Percentiles rank a stretch among this genome's conserved stretches.
Conservation (phyloP, 2,113 vertebrate species). For the Microtus ochrogaster region DNA sequence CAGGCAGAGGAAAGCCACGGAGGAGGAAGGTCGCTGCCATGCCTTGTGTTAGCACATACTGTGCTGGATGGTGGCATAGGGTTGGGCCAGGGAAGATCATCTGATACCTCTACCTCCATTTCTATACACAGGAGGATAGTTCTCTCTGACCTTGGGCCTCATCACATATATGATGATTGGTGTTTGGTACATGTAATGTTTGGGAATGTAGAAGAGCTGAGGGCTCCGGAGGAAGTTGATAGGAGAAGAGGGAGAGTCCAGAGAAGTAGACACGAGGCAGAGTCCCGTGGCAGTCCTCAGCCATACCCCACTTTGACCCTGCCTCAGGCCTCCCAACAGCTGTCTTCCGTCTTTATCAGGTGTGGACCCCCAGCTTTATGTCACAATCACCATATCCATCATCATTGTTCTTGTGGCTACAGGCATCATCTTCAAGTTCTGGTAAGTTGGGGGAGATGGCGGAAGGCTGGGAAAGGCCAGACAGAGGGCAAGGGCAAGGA, state of each 20-base stretch:
- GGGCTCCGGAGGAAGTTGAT: not conserved
- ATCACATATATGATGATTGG: not conserved
- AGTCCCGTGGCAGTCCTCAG: not conserved
- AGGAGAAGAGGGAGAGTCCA: not conserved
- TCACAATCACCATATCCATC: slow-evolving; percentile 90
- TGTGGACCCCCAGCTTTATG: slow-evolving; percentile 90
- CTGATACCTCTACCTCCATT: not conserved
- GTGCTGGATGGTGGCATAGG: not conserved
- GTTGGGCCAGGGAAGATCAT: not conserved
- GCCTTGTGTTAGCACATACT: not conserved
- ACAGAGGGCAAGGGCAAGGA: not conserved
- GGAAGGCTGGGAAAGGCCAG: not conserved
- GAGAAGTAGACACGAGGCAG: not conserved
- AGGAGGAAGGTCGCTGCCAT: not conserved
- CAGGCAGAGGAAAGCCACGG: not conserved
- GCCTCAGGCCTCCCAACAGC: slow-evolving; percentile 6
- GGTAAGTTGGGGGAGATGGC: slow-evolving; percentile 81
- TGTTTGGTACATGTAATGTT: not conserved
- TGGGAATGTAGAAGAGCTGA: slow-evolving; percentile 36
- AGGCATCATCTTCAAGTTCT: slow-evolving; percentile 91
- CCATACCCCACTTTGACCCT: not conserved
- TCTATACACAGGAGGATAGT: not conserved
- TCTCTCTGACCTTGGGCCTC: not conserved
- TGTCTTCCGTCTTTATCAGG: slow-evolving; percentile 74
- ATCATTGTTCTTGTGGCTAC: slow-evolving; percentile 90